These are phyloP conservation scores for Lepidostoma basale DNA, from an alignment of 1,140 invertebrate species.

Conservation along the genomic window DNA sequence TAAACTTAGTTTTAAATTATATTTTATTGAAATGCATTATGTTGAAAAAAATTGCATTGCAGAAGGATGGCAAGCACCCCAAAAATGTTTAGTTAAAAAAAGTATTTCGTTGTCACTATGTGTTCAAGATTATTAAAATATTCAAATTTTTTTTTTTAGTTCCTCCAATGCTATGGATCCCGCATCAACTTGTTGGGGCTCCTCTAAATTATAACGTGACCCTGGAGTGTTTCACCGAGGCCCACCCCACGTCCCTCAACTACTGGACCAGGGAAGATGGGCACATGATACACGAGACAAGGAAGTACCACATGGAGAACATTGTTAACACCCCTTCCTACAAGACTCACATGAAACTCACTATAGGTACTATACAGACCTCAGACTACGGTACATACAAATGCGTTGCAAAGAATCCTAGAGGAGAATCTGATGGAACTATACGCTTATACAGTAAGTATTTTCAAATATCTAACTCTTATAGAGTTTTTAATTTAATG, in stretches of 20 bases:
- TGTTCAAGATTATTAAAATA: too few relatives aligned
- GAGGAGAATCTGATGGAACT: slow-evolving; percentile 89
- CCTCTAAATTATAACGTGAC: slow-evolving; percentile 80
- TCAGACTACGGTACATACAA: slow-evolving; percentile 88
- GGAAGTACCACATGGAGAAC: slow-evolving; percentile 79
- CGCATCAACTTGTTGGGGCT: slow-evolving; percentile 86
- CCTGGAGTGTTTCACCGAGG: slow-evolving; percentile 88
- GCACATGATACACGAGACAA: slow-evolving; percentile 85
- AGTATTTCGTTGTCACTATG: too few relatives aligned
- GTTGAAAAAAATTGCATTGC: too few relatives aligned
- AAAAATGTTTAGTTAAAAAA: too few relatives aligned
- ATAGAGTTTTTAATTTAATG: background rate
- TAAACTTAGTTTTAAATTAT: too few relatives aligned
- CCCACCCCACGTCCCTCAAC: slow-evolving; percentile 88
- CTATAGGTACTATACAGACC: slow-evolving; percentile 75
- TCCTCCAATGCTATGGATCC: slow-evolving; percentile 88
- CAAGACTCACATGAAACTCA: slow-evolving; percentile 83
- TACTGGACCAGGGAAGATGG: slow-evolving; percentile 89
- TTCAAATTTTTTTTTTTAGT: slow-evolving; percentile 62
- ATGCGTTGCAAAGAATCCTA: slow-evolving; percentile 90
- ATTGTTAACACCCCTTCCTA: slow-evolving; percentile 72
- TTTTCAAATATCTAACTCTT: too few relatives aligned
- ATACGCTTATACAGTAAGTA: slow-evolving; percentile 90
- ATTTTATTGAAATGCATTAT: too few relatives aligned
- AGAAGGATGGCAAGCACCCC: too few relatives aligned